Base-by-base conservation (phyloP, 2,113 vertebrate species). In the Sceloporus undulatus region DNA sequence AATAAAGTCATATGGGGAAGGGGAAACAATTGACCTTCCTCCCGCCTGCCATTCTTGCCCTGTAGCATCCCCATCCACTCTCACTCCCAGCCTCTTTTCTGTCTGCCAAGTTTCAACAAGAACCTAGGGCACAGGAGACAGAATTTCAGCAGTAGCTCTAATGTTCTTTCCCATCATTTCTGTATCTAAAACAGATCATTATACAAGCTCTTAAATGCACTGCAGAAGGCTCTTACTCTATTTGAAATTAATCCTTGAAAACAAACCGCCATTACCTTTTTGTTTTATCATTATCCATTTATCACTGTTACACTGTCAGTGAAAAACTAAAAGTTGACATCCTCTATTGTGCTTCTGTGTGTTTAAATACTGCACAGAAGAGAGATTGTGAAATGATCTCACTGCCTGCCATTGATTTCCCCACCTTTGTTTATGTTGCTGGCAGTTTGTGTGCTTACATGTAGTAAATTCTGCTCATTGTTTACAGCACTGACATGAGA, bases 351-450 rank as follows among this genome's bases (percentile, higher is more conserved):
- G 62, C 77, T 88, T 93, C 62, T 19, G 16, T 79, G 76, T 2
- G 84, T 34, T 48, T 79, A 93, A 84, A 88, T 0, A 0, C 87
- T 93, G 84, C 82, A 88, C 89, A 90, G 66, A 88, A 87, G 56
- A 90, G 86, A 92, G 75, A 75, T 48, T 93, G 82, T 48, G 82
- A 93, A 94, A 94, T 86, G 42, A 91, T 95, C 93, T 94, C 92
- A 19, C 56, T 94, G 59, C 42, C 89, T 91, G 87, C 83, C 92
- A 88, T 91, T 94, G 91, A 92, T 94, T 83, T 87, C 91, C 59
- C n/a, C 0, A 48, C 42, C 77, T 94, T 96, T 97, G 95, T 96
- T 96, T 97, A 93, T 95, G 91, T 89, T 93, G 95, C 89, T 91
- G 90, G 88, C 3, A 65, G 95, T 95, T 82, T 82, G 94, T 95